These are phyloP conservation scores for Daboia siamensis DNA, from an alignment of 2,113 vertebrate species.

Conservation along the genomic window DNA sequence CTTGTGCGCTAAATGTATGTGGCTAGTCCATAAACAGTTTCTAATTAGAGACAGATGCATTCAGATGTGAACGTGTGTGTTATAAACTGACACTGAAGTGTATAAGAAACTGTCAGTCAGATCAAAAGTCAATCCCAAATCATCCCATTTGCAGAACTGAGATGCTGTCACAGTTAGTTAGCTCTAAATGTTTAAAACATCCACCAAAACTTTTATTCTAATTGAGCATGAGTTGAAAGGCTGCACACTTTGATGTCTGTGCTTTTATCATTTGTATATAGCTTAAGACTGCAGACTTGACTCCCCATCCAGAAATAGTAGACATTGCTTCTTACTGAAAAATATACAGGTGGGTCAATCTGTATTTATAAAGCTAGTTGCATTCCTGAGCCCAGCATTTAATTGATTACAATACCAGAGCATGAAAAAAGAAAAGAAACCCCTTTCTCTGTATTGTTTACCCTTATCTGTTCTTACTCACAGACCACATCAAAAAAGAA, in stretches of 20 bases:
- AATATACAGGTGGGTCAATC: slow-evolving; percentile 75
- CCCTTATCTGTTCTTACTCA: slow-evolving; percentile 41
- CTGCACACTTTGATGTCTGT: slow-evolving; percentile 77
- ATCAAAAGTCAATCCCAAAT: slow-evolving; percentile 81
- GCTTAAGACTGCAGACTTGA: slow-evolving; percentile 69
- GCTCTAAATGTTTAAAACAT: slow-evolving; percentile 82
- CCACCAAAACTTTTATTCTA: slow-evolving; percentile 81
- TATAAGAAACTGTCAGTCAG: slow-evolving; percentile 82
- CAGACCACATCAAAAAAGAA: slow-evolving; percentile 34
- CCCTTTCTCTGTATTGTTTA: slow-evolving; percentile 51
- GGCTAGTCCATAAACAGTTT: slow-evolving; percentile 70
- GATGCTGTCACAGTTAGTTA: slow-evolving; percentile 75
- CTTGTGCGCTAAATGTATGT: slow-evolving; percentile 63
- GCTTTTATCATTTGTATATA: slow-evolving; percentile 82
- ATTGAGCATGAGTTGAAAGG: slow-evolving; percentile 82
- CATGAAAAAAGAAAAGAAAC: slow-evolving; percentile 50
- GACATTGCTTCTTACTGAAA: slow-evolving; percentile 65
- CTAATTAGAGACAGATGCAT: slow-evolving; percentile 82
- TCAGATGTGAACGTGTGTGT: slow-evolving; percentile 59
- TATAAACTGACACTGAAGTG: slow-evolving; percentile 77
- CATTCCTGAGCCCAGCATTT: slow-evolving; percentile 47
- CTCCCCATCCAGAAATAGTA: slow-evolving; percentile 53
- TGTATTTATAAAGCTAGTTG: slow-evolving; percentile 49
- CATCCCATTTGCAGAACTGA: slow-evolving; percentile 75
- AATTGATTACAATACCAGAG: slow-evolving; percentile 57